phyloP scores from a whole-genome alignment of 2,888 invertebrate genomes.

The Tribolium freemani region DNA sequence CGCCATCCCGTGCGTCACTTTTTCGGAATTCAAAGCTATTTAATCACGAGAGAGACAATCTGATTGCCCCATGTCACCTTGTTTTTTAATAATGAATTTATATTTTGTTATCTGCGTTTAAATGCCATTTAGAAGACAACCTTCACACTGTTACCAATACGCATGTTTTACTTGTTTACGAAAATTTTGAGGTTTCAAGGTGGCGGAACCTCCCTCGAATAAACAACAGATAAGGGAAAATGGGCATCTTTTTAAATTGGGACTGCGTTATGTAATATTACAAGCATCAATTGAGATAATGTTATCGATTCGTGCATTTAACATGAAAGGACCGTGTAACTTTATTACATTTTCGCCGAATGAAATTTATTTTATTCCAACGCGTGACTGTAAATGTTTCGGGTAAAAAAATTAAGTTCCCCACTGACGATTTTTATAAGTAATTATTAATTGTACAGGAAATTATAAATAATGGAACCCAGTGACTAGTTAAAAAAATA shows the following conservation, averaged over 20 bases:
- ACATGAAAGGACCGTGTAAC: background rate
- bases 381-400: background rate
- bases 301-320: background rate
- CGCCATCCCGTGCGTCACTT: slow-evolving; percentile 14
- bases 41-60: background rate
- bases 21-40: slow-evolving; percentile 12
- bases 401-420: too few relatives aligned
- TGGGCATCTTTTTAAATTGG: background rate
- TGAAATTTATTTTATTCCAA: background rate
- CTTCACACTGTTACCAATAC: slow-evolving; percentile 10
- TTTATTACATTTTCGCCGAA: background rate
- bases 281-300: background rate
- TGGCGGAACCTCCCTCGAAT: background rate
- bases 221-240: background rate
- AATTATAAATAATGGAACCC: too few relatives aligned
- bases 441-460: too few relatives aligned
- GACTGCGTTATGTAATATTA: background rate
- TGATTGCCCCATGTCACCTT: slow-evolving; percentile 13
- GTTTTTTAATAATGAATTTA: background rate
- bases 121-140: background rate
- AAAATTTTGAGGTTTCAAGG: background rate
- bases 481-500: too few relatives aligned
- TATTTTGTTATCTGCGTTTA: background rate
- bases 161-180: background rate
- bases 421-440: too few relatives aligned